Evolutionary conservation across 2,888 invertebrate species (phyloP), one percentile per base, ranked within the genome.

Genomic region (Harmothoe impar): DNA sequence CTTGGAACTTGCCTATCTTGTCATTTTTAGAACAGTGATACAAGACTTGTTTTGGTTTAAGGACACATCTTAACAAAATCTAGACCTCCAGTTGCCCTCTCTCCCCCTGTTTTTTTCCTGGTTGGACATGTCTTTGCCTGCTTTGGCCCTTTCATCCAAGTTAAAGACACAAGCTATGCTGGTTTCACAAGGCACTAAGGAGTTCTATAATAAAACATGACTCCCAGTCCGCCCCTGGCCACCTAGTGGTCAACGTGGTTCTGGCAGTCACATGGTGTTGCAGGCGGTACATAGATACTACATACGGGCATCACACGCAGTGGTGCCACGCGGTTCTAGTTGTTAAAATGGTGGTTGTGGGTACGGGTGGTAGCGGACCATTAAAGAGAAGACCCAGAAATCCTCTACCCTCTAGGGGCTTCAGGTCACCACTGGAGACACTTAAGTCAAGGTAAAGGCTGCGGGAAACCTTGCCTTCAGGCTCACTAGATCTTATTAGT

Each of bases 61-160:
- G 72, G 72, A 72, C 25, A 72, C 72, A 29, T 68, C n/a, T 72
- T 72, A 72, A 72, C 72, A 72, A 72, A 25, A n/a, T 72, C 72
- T 29, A 62, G 62, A 62, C 43, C 43, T 43, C 43, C 43, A 43
- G 43, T 43, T 77, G 20, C 77, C 77, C 29, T 77, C 17, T 81
- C 17, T 77, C 77, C 77, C 25, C 23, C 33, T 0, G 0, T n/a
- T 35, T 33, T 77, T 31, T 81, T 23, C 81, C 54, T 15, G 51
- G 25, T 56, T 52, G 86, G 54, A 86, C 86, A 86, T 52, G 54
- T 86, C 86, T 86, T 86, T 54, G 86, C 31, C 86, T 56, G 86
- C 86, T 86, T 86, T 29, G 86, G 52, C 86, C 86, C 52, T 86
- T 56, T 86, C 56, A 56, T 31, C 51, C 20, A 35, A 51, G 29